These are phyloP conservation scores for Lomographa bimaculata DNA, from an alignment of 2,888 invertebrate species.

Conservation along the genomic window DNA sequence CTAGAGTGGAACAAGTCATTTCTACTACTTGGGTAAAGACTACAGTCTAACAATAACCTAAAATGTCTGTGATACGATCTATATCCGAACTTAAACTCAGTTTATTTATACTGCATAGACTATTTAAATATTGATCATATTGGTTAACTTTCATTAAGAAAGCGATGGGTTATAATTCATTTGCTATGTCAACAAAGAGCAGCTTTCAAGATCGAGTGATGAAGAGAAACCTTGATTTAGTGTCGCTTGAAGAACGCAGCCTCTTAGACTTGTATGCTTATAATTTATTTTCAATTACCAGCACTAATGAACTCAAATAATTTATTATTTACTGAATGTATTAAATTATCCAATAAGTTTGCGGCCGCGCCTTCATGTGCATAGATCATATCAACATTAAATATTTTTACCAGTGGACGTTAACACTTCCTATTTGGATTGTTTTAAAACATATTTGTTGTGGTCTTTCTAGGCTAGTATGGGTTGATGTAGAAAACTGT, in stretches of 20 bases:
- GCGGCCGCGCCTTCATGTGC: constrained; percentile 17
- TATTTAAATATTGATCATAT: constrained; percentile 28
- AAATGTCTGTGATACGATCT: too few species aligned
- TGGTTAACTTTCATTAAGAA: constrained; percentile 28
- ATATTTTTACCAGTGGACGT: too few species aligned
- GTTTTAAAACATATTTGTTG: too few species aligned
- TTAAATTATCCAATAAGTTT: constrained; percentile 22
- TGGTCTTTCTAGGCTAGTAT: too few species aligned
- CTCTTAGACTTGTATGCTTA: constrained; percentile 35
- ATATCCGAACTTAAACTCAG: too few species aligned
- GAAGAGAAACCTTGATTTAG: constrained; percentile 23
- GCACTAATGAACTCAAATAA: constrained; percentile 20
- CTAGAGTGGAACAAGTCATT: too few species aligned
- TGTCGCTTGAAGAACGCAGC: constrained; percentile 13
- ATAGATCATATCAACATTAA: constrained; percentile 3
- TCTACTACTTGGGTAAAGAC: too few species aligned
- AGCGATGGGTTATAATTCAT: constrained; percentile 17
- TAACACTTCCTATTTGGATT: too few species aligned
- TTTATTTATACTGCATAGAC: too few species aligned
- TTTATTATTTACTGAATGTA: constrained; percentile 22
- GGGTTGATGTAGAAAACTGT: too few species aligned
- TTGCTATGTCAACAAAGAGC: constrained; percentile 25
- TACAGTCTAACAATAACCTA: too few species aligned
- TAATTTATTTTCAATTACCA: constrained; percentile 43
- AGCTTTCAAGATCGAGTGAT: constrained; percentile 33